Evolutionary conservation across 2,113 vertebrate genomes (phyloP).

Genomic region (Chelonoidis abingdonii): DNA sequence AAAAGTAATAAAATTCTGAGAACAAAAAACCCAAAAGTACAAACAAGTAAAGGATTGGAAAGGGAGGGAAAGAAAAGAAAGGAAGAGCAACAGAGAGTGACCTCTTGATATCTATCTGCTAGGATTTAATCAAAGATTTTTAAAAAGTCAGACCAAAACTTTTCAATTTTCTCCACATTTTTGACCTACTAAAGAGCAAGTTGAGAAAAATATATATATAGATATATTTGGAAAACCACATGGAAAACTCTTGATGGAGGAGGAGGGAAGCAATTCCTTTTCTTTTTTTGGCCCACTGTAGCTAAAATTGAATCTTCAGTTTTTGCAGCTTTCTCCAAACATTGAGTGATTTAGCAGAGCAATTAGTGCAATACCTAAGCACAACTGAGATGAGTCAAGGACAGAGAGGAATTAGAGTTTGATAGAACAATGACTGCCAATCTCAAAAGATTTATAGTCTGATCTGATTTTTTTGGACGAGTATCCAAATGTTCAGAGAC

Average conservation of each 20-base stretch:
- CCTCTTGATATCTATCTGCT: too few species aligned
- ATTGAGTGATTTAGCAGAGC: background rate
- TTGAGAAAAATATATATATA: background rate
- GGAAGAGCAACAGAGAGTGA: too few species aligned
- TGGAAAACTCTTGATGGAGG: background rate
- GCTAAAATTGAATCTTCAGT: background rate
- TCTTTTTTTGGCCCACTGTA: background rate
- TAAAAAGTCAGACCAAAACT: background rate
- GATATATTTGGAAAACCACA: background rate
- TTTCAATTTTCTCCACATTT: background rate
- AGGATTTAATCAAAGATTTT: background rate
- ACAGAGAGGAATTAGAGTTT: background rate
- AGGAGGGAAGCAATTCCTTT: background rate
- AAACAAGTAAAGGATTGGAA: too few species aligned
- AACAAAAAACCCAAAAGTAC: too few species aligned
- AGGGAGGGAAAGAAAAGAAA: too few species aligned
- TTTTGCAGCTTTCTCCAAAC: background rate
- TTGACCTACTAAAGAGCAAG: background rate
- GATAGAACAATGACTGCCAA: background rate
- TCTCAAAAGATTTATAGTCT: background rate
- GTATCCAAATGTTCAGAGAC: background rate
- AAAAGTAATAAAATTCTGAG: slow-evolving; percentile 55
- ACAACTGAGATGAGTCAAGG: background rate
- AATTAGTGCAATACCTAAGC: background rate
- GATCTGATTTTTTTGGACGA: background rate